Evolutionary conservation across 2,888 invertebrate species (phyloP), one percentile per base, ranked within the genome.

Genomic region (Thymelicus lineola): DNA sequence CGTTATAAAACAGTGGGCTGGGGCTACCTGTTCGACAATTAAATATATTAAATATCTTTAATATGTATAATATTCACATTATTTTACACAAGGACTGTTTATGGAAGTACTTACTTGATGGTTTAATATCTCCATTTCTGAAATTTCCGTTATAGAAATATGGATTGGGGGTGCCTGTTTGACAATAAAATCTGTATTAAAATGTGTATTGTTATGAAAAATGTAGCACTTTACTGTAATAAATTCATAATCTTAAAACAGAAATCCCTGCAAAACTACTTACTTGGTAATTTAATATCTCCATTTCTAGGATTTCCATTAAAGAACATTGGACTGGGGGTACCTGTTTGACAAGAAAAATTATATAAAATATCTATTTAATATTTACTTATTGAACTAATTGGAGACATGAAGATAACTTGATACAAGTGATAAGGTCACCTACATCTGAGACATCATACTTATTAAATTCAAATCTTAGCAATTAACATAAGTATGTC

Each of bases 201-300:
- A n/a, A 38, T 38, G 6, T 7, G 48, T 5, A n/a, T 48, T n/a
- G 4, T 4, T 48, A n/a, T 15, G n/a, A n/a, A 6, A 48, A 4
- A n/a, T n/a, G 3, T 5, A 15, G 5, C 15, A 38, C 7, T 38
- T 38, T 6, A 38, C 38, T 38, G 6, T 7, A 48, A 48, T 48
- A 48, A 48, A 48, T 6, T 48, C 6, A 15, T 15, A 48, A n/a
- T 48, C 15, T n/a, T 7, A 48, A n/a, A 48, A 3, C 6, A 48
- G 12, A 4, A 48, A 48, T 15, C 15, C 10, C 38, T 38, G 10
- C 15, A 7, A 7, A 48, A n/a, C 0, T 15, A 86, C 91, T 88
- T 83, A 93, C 93, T 89, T 15, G 91, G 80, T 48, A 91, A 90
- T 84, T 87, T 93, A 7, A 82, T 76, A 74, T 93, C 93, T 50